Conservation (phyloP, 2,888 invertebrate species). For the Acleris holmiana region DNA sequence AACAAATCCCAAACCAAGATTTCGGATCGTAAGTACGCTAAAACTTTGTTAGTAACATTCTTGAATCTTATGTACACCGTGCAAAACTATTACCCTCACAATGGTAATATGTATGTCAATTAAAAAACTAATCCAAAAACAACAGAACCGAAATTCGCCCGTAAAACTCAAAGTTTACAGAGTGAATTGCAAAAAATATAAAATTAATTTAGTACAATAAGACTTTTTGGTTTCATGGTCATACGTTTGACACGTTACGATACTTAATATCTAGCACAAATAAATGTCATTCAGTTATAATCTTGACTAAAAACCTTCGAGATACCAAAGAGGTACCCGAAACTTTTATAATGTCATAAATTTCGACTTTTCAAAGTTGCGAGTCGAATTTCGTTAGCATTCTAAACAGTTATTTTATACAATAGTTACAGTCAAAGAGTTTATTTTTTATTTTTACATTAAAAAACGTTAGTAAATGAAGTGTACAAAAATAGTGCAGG, state of each 20-base stretch:
- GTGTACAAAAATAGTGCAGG: conserved; percentile 58
- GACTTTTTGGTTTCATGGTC: conserved; percentile 73
- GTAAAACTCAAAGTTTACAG: conserved; percentile 51
- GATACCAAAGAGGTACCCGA: conserved; percentile 1
- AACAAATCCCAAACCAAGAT: conserved; percentile 20
- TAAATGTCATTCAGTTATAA: conserved; percentile 34
- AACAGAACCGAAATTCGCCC: conserved; percentile 49
- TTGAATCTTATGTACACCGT: conserved; percentile 62
- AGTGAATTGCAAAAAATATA: conserved; percentile 30
- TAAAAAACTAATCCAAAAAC: conserved; percentile 42
- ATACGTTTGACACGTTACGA: conserved; percentile 60
- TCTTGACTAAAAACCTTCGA: conserved; percentile 18
- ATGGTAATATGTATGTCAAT: conserved; percentile 25
- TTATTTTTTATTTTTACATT: conserved; percentile 18
- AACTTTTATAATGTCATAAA: conserved; percentile 17
- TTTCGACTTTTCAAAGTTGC: conserved; percentile 13
- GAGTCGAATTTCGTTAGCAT: conserved; percentile 14
- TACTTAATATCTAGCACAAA: conserved; percentile 65
- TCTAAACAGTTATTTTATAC: conserved; percentile 46
- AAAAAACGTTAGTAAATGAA: conserved; percentile 38
- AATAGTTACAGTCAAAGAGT: conserved; percentile 50
- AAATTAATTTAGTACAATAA: conserved; percentile 60
- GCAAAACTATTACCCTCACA: conserved; percentile 44
- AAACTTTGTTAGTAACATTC: conserved; percentile 59
- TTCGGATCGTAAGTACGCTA: conserved; percentile 79